Percentiles rank a stretch among this genome's conserved stretches.
Evolutionary conservation across 2,113 vertebrate species (phyloP).

Genomic region (Podarcis cretensis): DNA sequence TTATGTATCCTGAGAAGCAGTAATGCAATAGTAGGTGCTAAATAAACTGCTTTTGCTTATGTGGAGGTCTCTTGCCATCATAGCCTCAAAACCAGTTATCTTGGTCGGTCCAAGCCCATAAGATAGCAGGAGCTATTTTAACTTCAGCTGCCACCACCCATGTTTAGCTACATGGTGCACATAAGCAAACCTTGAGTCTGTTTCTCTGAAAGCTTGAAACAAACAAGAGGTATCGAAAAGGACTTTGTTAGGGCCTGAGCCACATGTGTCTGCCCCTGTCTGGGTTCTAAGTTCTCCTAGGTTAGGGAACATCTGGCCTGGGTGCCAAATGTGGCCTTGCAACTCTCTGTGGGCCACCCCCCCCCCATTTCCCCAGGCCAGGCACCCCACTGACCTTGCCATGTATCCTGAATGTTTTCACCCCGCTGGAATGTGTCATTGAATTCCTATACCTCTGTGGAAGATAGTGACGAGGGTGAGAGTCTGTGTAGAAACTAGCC

Average conservation of each 20-base stretch:
- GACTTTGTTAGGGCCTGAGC: background rate
- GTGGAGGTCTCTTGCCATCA: background rate
- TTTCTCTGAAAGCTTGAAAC: background rate
- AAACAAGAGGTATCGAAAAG: background rate
- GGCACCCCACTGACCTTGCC: no score
- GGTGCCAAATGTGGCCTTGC: no score
- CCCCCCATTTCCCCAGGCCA: no score
- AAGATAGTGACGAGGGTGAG: no score
- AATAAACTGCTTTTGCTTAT: background rate
- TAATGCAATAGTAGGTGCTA: background rate
- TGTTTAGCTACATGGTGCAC: background rate
- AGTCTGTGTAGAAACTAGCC: no score
- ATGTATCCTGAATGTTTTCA: no score
- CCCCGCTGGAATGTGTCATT: no score
- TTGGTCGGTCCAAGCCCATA: background rate
- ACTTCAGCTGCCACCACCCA: background rate
- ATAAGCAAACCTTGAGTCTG: background rate
- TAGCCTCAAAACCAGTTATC: no score
- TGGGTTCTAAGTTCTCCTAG: background rate
- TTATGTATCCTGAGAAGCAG: background rate
- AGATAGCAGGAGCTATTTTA: background rate
- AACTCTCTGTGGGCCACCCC: no score
- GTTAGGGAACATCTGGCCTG: background rate
- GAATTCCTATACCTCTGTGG: no score
- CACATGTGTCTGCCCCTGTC: background rate